Evolutionary conservation across 92 coral and sea anemone species (phyloP).

Genomic region (Porites divaricata): DNA sequence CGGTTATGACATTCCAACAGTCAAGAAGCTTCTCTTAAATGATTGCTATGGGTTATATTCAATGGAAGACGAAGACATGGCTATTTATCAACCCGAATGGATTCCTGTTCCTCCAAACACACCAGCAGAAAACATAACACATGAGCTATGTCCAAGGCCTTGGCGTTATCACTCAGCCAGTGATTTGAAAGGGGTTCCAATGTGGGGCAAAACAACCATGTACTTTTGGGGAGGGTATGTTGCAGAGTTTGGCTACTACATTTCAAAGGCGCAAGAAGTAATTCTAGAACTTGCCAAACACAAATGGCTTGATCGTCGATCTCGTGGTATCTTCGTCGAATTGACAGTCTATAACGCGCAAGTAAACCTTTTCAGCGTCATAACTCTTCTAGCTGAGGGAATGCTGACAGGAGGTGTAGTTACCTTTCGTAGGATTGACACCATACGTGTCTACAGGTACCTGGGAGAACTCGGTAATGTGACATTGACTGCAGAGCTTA

Average conservation of each 20-base stretch:
- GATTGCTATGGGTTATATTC: constrained; percentile 57
- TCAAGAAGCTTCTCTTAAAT: not conserved
- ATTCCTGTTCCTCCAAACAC: constrained; percentile 55
- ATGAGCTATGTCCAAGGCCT: constrained; percentile 73
- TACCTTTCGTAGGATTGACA: constrained; percentile 68
- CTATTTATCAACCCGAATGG: constrained; percentile 77
- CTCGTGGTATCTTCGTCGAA: constrained; percentile 71
- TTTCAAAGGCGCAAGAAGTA: constrained; percentile 62
- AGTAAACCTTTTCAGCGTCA: constrained; percentile 66
- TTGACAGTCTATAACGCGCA: constrained; percentile 75
- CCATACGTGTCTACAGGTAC: constrained; percentile 73
- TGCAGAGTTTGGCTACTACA: constrained; percentile 87
- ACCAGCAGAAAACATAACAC: constrained; percentile 46
- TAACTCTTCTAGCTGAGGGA: constrained; percentile 55
- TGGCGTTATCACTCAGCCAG: constrained; percentile 75
- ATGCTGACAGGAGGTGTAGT: constrained; percentile 70
- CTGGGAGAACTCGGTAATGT: constrained; percentile 42
- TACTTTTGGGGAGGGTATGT: constrained; percentile 91
- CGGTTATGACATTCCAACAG: constrained; percentile 9
- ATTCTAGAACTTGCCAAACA: constrained; percentile 38
- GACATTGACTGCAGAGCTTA: constrained; percentile 66
- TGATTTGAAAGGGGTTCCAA: constrained; percentile 66
- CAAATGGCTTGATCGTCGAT: constrained; percentile 73
- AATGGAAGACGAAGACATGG: constrained; percentile 52
- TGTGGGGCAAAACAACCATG: constrained; percentile 70